phyloP scores from a whole-genome alignment of 2,797 vertebrate genomes.

The Morus bassanus region DNA sequence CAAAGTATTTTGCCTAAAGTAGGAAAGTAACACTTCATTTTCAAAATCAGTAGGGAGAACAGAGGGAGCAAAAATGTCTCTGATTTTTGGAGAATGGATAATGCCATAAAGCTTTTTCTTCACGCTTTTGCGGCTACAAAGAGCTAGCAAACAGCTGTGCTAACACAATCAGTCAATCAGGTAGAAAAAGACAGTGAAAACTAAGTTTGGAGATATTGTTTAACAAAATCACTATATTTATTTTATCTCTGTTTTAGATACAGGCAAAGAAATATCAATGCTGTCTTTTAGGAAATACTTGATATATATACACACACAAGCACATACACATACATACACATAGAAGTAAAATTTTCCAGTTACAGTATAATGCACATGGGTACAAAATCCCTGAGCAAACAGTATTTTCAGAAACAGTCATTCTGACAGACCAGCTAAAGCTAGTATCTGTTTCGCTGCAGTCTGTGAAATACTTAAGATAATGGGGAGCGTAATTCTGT shows the following conservation, averaged over 20 bases:
- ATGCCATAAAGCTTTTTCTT: not conserved
- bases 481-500: not conserved
- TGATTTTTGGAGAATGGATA: not conserved
- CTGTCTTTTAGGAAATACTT: not conserved
- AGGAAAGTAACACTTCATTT: constrained; percentile 8
- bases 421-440: not conserved
- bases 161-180: not conserved
- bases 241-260: constrained; percentile 2
- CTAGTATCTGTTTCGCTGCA: not conserved
- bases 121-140: not conserved
- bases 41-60: constrained; percentile 7
- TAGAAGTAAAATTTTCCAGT: not conserved
- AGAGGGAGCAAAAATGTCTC: not conserved
- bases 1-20: not conserved
- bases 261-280: not conserved
- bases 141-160: not conserved
- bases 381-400: not conserved
- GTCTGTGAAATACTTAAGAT: not conserved
- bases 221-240: not conserved
- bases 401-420: constrained; percentile 2
- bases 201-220: not conserved
- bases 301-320: not conserved
- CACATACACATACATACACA: not conserved
- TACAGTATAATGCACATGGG: not conserved
- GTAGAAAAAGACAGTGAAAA: not conserved